A percentile compares a stretch with the other conserved stretches of the same genome.
phyloP scores from a whole-genome alignment of 1,140 invertebrate species.

The Conus ventricosus region DNA sequence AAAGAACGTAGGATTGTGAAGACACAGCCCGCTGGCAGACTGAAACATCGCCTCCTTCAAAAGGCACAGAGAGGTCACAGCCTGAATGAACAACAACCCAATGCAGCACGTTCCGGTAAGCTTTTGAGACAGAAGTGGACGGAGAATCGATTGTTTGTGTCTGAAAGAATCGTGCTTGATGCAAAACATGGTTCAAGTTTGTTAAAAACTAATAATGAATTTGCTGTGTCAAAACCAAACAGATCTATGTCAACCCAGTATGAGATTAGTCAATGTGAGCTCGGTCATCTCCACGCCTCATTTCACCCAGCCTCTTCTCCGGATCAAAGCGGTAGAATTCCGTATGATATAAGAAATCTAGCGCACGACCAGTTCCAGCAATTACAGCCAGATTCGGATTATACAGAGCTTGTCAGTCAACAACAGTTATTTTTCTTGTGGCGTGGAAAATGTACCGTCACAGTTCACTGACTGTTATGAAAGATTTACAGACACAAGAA shows the following conservation, averaged over 20 bases:
- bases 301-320: background rate
- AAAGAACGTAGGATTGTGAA: background rate
- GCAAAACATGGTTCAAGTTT: background rate
- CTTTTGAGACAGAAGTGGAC: background rate
- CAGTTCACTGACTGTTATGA: background rate
- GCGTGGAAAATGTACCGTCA: background rate
- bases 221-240: background rate
- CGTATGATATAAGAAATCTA: background rate
- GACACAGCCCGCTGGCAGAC: background rate
- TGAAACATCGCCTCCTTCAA: background rate
- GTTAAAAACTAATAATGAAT: background rate
- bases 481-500: background rate
- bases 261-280: background rate
- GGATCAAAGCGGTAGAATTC: background rate
- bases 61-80: background rate
- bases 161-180: background rate
- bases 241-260: background rate
- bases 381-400: background rate
- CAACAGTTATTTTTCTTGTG: background rate
- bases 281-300: background rate
- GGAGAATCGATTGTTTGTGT: background rate
- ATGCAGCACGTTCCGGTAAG: too few relatives aligned
- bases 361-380: background rate
- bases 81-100: too few relatives aligned
- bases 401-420: background rate